Conservation (phyloP, 2,888 invertebrate genomes). For the Eulithis prunata region DNA sequence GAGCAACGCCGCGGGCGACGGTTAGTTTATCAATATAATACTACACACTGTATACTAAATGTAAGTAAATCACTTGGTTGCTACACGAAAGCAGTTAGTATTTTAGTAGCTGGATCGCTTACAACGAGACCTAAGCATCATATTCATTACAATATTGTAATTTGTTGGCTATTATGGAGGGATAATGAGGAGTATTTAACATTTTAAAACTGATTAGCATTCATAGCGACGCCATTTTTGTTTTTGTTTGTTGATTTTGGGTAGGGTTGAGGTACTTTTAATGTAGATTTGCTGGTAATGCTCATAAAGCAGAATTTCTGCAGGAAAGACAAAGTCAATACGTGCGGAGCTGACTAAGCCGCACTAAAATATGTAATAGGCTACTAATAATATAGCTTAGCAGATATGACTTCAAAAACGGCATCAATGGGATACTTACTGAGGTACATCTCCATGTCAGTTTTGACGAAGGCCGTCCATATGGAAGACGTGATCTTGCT, state of each 20-base stretch:
- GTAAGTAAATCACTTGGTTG: too few relatives aligned
- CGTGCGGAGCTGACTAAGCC: too few relatives aligned
- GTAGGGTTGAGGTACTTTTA: conserved; percentile 11
- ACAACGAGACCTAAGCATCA: conserved; percentile 8
- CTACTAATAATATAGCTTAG: too few relatives aligned
- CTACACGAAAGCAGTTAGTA: neutral
- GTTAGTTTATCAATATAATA: too few relatives aligned
- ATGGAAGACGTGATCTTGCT: conserved; percentile 73
- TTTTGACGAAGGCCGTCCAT: conserved; percentile 75
- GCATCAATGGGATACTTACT: conserved; percentile 53
- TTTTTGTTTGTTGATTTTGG: conserved; percentile 21
- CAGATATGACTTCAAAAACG: too few relatives aligned
- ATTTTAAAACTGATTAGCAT: conserved; percentile 29
- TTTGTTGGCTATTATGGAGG: conserved; percentile 25
- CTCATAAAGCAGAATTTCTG: neutral
- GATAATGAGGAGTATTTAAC: conserved; percentile 29
- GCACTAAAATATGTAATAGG: too few relatives aligned
- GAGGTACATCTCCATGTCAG: conserved; percentile 74
- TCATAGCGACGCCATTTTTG: conserved; percentile 20
- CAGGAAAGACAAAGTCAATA: too few relatives aligned
- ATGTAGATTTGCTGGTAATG: conserved; percentile 11
- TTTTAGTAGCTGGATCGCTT: conserved; percentile 3
- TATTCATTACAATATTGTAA: conserved; percentile 26
- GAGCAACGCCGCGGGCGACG: too few relatives aligned
- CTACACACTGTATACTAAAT: too few relatives aligned